Evolutionary conservation across 2,113 vertebrate species (phyloP), one percentile per base, ranked within the genome.

Genomic region (Muntiacus reevesi): DNA sequence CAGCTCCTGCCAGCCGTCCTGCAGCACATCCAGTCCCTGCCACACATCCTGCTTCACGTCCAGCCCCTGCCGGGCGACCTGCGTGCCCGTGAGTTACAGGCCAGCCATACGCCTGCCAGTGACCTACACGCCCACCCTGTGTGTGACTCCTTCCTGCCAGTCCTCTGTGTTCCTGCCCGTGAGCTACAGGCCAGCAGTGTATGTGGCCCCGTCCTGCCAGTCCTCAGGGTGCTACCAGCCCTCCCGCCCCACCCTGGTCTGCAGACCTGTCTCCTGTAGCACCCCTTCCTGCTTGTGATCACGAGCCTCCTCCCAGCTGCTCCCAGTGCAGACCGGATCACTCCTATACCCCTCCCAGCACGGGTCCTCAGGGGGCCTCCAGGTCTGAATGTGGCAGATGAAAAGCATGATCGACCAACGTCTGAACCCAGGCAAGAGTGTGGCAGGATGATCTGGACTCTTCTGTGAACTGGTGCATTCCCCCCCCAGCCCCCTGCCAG

Each of bases 361-460:
- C 0, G 0, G 23, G 67, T 14, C 6, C 14, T 10, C 6, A 0
- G 43, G 19, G 16, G 50, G 2, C 23, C 28, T 10, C 64, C 27
- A 23, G 25, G 4, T 13, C 17, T 13, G 40, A 27, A 3, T 4
- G 3, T 2, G 33, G 10, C 36, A 15, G 33, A 13, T 16, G 25
- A 13, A 28, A 45, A 21, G 36, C 7, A 0, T 23, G 5, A 13
- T 8, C 10, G 1, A 2, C 2, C 19, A 57, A 1, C 11, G 33
- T 45, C 83, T 45, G 81, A 71, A 33, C 43, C 47, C 1, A 1
- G 52, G 28, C 0, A 2, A 89, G 59, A 71, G 13, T 0, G 4
- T 12, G 25, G 7, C 47, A 33, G 60, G 17, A 28, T 27, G 25
- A 27, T 25, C 40, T 4, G 16, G 7, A 13, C 2, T 12, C 52